phyloP scores from a whole-genome alignment of 1,140 invertebrate genomes.

The Plectrocnemia conspersa region DNA sequence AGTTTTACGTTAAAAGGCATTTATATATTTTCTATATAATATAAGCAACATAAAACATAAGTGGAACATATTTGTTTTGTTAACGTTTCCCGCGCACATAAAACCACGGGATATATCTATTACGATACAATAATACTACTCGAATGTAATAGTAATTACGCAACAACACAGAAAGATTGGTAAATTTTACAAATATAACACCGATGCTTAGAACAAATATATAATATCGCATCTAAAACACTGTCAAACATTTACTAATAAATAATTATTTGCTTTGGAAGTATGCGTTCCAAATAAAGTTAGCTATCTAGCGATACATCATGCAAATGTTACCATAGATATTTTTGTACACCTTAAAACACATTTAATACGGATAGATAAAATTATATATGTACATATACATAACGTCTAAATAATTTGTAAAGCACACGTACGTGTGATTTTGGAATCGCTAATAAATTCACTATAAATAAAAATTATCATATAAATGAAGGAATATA shows the following conservation, averaged over 20 bases:
- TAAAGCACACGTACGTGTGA: too few relatives aligned
- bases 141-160: conserved; percentile 51
- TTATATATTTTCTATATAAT: conserved; percentile 53
- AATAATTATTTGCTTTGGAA: conserved; percentile 33
- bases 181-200: conserved; percentile 28
- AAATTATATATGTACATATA: too few relatives aligned
- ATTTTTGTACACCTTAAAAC: conserved; percentile 29
- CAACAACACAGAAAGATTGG: conserved; percentile 43
- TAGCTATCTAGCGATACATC: conserved; percentile 27
- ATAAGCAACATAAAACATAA: conserved; percentile 53
- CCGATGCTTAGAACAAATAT: conserved; percentile 21
- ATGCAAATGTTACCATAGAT: conserved; percentile 26
- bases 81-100: conserved; percentile 36
- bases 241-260: conserved; percentile 33
- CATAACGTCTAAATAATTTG: too few relatives aligned
- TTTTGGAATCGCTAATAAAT: too few relatives aligned
- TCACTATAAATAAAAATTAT: conserved; percentile 14
- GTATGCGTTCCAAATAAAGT: conserved; percentile 13
- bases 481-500: conserved; percentile 16
- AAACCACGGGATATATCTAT: conserved; percentile 11
- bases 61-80: conserved; percentile 42
- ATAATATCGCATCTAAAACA: conserved; percentile 33
- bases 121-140: conserved; percentile 45
- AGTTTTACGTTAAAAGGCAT: conserved; percentile 46
- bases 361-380: too few relatives aligned